A percentile compares a stretch with the other conserved stretches of the same genome.
Evolutionary conservation across 2,113 vertebrate species (phyloP).

Genomic region (Loxodonta africana): DNA sequence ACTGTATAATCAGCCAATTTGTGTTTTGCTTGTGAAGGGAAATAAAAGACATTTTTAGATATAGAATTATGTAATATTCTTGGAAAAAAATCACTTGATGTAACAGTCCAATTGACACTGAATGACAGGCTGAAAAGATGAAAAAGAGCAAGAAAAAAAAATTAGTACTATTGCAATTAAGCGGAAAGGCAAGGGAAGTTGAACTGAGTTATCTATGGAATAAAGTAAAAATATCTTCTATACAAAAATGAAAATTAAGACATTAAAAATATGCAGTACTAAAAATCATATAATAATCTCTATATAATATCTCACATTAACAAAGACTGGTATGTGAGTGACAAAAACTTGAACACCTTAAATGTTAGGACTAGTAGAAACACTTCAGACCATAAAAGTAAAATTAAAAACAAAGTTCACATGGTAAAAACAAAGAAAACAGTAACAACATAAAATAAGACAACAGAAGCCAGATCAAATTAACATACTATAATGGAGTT

Average conservation of each 20-base stretch:
- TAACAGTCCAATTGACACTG: not conserved
- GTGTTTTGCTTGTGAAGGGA: not conserved
- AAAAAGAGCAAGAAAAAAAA: not conserved
- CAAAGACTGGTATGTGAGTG: not conserved
- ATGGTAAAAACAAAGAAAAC: not conserved
- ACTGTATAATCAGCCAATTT: not conserved
- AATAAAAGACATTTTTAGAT: not conserved
- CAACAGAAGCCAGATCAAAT: not conserved
- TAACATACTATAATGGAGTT: not conserved
- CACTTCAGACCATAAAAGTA: not conserved
- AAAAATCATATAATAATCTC: not conserved
- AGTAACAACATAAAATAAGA: not conserved
- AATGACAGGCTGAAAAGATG: not conserved
- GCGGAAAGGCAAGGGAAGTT: not conserved
- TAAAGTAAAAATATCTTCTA: not conserved
- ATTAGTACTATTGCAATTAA: not conserved
- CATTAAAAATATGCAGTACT: not conserved
- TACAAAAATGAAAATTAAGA: constrained; percentile 20
- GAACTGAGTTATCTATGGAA: not conserved
- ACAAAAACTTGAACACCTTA: constrained; percentile 4
- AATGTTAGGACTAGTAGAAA: not conserved
- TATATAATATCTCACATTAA: not conserved
- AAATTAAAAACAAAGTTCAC: not conserved
- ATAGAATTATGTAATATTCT: not conserved
- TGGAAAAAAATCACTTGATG: not conserved